A percentile compares a stretch with the other conserved stretches of the same genome.
These are phyloP conservation scores for Andrena hattorfiana DNA, from an alignment of 2,888 invertebrate species.

Conservation along the genomic window DNA sequence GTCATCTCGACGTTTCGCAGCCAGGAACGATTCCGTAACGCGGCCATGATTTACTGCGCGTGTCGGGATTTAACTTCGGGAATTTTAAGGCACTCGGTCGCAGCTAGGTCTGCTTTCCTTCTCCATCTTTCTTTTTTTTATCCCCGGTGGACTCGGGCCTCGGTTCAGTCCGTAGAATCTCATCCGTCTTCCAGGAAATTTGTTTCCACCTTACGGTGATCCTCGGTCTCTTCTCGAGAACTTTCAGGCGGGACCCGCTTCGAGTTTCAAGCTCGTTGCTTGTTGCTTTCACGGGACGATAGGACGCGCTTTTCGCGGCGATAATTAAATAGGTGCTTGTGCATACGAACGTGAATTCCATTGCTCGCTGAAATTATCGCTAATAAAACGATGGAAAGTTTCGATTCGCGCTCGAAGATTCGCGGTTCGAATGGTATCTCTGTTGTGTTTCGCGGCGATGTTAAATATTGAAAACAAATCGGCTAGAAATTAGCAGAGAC, in stretches of 20 bases:
- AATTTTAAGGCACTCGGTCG: conserved; percentile 41
- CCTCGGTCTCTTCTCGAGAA: background rate
- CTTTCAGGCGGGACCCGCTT: background rate
- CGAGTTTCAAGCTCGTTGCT: background rate
- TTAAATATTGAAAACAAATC: conserved; percentile 33
- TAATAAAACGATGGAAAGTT: background rate
- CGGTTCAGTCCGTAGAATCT: background rate
- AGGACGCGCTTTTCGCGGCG: background rate
- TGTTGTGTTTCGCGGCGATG: background rate
- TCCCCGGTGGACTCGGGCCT: background rate
- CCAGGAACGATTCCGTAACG: conserved; percentile 75
- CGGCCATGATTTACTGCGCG: conserved; percentile 79
- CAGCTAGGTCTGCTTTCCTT: conserved; percentile 11
- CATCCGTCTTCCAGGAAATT: conserved; percentile 47
- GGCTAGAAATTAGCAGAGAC: background rate
- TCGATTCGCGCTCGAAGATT: conserved; percentile 4
- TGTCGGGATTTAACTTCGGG: conserved; percentile 66
- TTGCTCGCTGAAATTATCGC: background rate
- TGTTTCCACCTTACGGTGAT: conserved; percentile 18
- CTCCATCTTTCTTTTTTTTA: conserved; percentile 9
- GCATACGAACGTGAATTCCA: background rate
- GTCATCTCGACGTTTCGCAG: conserved; percentile 68
- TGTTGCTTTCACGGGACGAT: background rate
- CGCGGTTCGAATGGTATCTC: background rate
- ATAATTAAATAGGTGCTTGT: conserved; percentile 3